Evolutionary conservation across 2,888 invertebrate genomes (phyloP), one percentile per base, ranked within the genome.

Genomic region (Drosophila parthenogenetica): DNA sequence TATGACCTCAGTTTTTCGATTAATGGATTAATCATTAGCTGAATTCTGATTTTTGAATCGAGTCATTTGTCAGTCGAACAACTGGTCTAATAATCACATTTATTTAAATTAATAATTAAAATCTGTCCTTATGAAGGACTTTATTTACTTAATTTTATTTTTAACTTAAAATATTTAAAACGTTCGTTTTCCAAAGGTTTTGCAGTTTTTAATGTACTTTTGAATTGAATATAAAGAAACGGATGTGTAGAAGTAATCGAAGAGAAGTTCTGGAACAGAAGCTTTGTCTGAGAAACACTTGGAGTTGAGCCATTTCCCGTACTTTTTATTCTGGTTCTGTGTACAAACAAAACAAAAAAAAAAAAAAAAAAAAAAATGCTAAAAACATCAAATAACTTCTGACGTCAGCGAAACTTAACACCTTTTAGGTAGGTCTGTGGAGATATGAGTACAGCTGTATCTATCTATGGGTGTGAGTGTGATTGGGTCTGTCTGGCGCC

Each of bases 381-480:
- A 67, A 62, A 50, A 49, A 39, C n/a, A 55, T 54, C 61, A 69
- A 62, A 49, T 49, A 49, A 35, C 49, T 35, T 19, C 49, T 83
- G 83, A 83, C 83, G 83, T 83, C 79, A 83, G 80, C 67, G 78
- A 69, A 82, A 85, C 69, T 63, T 69, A 80, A 85, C 73, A 85
- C 86, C 73, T 77, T 81, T 61, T 45, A 72, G 76, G 69, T 75
- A 68, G 39, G 19, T 55, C 29, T 14, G 45, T 19, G 11, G 80
- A 63, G 76, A 79, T 79, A 79, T 29, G 67, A 65, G 77, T 64
- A 54, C 74, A 53, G 66, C 42, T 76, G 60, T 73, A 65, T 78
- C 58, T 35, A 16, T 43, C 22, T 51, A 35, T 22, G 4, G 40
- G 29, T 25, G 0, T 25, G 5, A 25, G 40, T 7, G n/a, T 62